Evolutionary conservation across 1,140 invertebrate species (phyloP), one percentile per base, ranked within the genome.

Genomic region (Aphidius ervi): DNA sequence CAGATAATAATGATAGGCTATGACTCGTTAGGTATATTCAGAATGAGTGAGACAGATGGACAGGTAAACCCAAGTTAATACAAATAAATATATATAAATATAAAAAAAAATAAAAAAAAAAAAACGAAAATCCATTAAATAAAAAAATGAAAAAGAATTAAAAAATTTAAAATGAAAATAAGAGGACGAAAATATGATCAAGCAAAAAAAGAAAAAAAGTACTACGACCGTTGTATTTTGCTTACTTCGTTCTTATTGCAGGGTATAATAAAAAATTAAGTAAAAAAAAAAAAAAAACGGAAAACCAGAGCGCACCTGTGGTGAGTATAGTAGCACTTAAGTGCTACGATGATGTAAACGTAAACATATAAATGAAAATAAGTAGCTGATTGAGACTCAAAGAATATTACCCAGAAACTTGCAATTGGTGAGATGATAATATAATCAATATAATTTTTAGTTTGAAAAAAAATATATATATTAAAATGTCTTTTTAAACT

Each of bases 341-440:
- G 72, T 74, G 65, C 71, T 67, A 66, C 69, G 74, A 76, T 77
- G 73, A 78, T 76, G 74, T 75, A 76, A 78, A 78, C 74, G 71
- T 63, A 68, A 75, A 75, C 74, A 69, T 31, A 31, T 72, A 74
- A 75, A 75, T 74, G 72, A 74, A 69, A 73, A 72, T 73, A 72
- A 73, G 68, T 69, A 69, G 68, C 59, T 61, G 67, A 31, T 54
- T 41, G 52, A 54, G 70, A 71, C 68, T 70, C 68, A 57, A 31
- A 69, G 70, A 71, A 72, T 71, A 72, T 72, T 72, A 66, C 70
- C 65, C 46, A 63, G 58, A 63, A 64, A 66, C 57, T 62, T 20
- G 43, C 50, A 56, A 53, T 39, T 61, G 59, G 59, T 23, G 46
- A 31, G 50, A 20, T 40, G 50, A 47, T 43, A 39, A 40, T 56